Evolutionary conservation across 2,797 vertebrate species (phyloP).

Genomic region (Delichon dasypus): DNA sequence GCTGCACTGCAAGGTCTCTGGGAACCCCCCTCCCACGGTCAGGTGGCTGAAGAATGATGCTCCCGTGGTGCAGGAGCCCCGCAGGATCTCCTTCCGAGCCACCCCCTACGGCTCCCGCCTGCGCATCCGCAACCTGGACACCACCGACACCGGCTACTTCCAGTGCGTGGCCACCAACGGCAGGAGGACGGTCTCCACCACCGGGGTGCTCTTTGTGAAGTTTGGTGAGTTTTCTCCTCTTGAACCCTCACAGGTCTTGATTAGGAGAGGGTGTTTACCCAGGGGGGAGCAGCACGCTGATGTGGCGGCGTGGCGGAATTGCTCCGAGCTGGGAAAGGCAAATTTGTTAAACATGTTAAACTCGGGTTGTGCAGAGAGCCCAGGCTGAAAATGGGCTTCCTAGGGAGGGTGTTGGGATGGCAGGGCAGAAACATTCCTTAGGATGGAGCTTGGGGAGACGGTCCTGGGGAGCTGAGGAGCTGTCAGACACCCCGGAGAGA

Average conservation of each 20-base stretch:
- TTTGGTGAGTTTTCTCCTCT: conserved; percentile 82
- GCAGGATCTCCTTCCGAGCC: conserved; percentile 87
- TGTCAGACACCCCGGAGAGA: background rate
- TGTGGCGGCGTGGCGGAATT: rapidly evolving
- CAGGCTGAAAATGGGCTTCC: conserved; percentile 41
- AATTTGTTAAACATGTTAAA: background rate
- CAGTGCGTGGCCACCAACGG: conserved; percentile 91
- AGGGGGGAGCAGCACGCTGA: rapidly evolving
- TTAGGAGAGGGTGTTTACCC: rapidly evolving
- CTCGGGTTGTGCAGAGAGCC: background rate
- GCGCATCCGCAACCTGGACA: conserved; percentile 94
- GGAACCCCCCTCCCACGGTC: conserved; percentile 85
- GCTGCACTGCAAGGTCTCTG: conserved; percentile 89
- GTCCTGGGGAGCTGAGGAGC: background rate
- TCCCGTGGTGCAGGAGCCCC: conserved; percentile 92
- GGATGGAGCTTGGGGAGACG: background rate
- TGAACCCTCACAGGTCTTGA: rapidly evolving
- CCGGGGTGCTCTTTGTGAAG: conserved; percentile 94
- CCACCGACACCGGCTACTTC: conserved; percentile 98
- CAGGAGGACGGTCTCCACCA: conserved; percentile 90
- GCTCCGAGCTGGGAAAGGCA: rapidly evolving
- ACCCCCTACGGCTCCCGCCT: conserved; percentile 90
- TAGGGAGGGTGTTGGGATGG: conserved; percentile 49
- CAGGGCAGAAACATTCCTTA: conserved; percentile 28
- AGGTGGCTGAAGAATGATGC: conserved; percentile 98